These are phyloP conservation scores for Eurois occulta DNA, from an alignment of 2,888 invertebrate genomes.

Conservation along the genomic window DNA sequence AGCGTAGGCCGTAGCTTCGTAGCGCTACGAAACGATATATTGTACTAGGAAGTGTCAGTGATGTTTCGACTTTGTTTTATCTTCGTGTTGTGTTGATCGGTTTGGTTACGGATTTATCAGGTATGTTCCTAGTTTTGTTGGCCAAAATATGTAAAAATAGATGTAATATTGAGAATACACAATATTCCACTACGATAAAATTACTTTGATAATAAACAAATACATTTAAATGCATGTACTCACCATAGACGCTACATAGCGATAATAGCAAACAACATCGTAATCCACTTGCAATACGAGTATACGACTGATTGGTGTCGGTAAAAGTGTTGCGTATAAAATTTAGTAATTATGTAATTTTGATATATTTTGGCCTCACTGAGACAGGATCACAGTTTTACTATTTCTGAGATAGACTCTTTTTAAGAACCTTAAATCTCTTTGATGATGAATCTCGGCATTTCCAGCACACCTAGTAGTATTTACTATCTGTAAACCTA, in stretches of 20 bases:
- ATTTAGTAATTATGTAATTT: neutral
- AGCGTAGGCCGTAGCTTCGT: constrained; percentile 76
- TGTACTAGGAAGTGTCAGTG: constrained; percentile 73
- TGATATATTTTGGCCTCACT: neutral
- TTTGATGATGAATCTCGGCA: neutral
- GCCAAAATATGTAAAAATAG: neutral
- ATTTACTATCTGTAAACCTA: neutral
- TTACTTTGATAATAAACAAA: neutral
- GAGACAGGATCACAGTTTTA: neutral
- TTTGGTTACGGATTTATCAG: constrained; percentile 46
- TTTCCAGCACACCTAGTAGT: neutral
- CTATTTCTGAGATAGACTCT: neutral
- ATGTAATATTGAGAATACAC: neutral
- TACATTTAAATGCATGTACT: neutral
- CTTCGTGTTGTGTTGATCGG: constrained; percentile 64
- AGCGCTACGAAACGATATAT: constrained; percentile 69
- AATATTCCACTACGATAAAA: neutral
- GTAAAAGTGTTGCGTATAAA: neutral
- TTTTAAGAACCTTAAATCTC: neutral
- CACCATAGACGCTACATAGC: neutral
- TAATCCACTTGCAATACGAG: neutral
- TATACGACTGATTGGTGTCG: neutral
- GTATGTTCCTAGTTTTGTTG: constrained; percentile 22
- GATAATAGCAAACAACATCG: neutral
- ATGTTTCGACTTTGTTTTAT: constrained; percentile 76